Percentiles rank a stretch among this genome's conserved stretches.
Conservation (phyloP, 1,140 invertebrate genomes). For the Andricus grossulariae region DNA sequence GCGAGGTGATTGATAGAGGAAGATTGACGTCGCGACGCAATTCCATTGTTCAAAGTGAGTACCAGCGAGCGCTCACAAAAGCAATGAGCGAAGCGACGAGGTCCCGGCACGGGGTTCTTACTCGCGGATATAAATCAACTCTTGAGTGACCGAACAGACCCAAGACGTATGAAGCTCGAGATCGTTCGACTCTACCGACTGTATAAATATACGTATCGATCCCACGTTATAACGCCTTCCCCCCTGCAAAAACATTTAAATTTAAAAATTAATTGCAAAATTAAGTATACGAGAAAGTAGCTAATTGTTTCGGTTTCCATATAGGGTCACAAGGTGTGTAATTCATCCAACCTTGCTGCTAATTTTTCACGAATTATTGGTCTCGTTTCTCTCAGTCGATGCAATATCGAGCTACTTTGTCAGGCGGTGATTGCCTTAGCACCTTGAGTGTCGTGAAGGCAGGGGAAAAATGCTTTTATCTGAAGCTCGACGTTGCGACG, state of each 20-base stretch:
- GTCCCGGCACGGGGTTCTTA: constrained; percentile 61
- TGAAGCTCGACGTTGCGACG: constrained; percentile 29
- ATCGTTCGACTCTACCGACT: not conserved
- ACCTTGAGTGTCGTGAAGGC: too few species aligned
- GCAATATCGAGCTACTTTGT: too few species aligned
- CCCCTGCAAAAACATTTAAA: not conserved
- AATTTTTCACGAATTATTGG: too few species aligned
- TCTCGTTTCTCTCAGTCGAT: too few species aligned
- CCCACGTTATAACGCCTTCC: not conserved
- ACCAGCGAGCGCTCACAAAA: constrained; percentile 57
- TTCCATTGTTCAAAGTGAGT: constrained; percentile 74
- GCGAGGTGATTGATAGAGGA: constrained; percentile 72
- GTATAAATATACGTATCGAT: constrained; percentile 20
- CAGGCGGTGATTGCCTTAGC: too few species aligned
- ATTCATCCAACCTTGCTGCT: too few species aligned
- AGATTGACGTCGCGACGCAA: constrained; percentile 72
- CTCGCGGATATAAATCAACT: constrained; percentile 68
- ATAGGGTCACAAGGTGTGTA: too few species aligned
- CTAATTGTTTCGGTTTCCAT: too few species aligned
- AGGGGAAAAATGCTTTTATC: not conserved
- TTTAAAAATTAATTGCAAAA: too few species aligned
- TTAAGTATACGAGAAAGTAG: too few species aligned
- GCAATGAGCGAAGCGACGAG: constrained; percentile 63
- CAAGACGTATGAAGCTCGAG: constrained; percentile 37
- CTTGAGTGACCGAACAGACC: constrained; percentile 54